Conservation (phyloP, 2,797 vertebrate species). For the Denticeps clupeoides region DNA sequence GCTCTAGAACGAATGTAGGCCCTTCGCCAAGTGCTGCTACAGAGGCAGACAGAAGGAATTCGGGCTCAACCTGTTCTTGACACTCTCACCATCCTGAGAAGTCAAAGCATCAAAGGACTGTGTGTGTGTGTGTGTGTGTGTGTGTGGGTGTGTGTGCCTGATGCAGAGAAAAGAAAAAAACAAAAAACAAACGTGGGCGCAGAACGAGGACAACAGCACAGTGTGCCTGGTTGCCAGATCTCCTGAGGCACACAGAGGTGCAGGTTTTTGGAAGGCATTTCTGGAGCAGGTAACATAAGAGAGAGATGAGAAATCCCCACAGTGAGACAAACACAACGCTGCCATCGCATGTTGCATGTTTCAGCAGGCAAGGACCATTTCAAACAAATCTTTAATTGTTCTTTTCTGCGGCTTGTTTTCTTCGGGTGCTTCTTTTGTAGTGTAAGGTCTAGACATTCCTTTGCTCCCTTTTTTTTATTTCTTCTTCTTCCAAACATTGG, state of each 20-base stretch:
- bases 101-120: too few species aligned
- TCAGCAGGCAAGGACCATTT: constrained; percentile 35
- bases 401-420: constrained; percentile 17
- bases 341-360: constrained; percentile 39
- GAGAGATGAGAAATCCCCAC: constrained; percentile 26
- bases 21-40: too few species aligned
- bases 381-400: constrained; percentile 28
- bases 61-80: too few species aligned
- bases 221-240: constrained; percentile 42
- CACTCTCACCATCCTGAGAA: too few species aligned
- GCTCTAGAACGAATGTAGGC: too few species aligned
- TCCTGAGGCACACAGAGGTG: constrained; percentile 40
- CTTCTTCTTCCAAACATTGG: background rate
- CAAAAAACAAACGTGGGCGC: background rate
- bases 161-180: background rate
- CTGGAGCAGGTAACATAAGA: constrained; percentile 27
- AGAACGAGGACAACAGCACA: background rate
- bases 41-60: too few species aligned
- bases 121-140: constrained; percentile 16
- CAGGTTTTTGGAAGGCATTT: constrained; percentile 33
- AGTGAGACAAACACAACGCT: constrained; percentile 31
- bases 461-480: background rate
- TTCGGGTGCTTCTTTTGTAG: constrained; percentile 18
- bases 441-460: constrained; percentile 17
- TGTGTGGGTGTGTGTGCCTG: constrained; percentile 24